phyloP scores from a whole-genome alignment of 2,888 invertebrate species.

The Troilus luridus region DNA sequence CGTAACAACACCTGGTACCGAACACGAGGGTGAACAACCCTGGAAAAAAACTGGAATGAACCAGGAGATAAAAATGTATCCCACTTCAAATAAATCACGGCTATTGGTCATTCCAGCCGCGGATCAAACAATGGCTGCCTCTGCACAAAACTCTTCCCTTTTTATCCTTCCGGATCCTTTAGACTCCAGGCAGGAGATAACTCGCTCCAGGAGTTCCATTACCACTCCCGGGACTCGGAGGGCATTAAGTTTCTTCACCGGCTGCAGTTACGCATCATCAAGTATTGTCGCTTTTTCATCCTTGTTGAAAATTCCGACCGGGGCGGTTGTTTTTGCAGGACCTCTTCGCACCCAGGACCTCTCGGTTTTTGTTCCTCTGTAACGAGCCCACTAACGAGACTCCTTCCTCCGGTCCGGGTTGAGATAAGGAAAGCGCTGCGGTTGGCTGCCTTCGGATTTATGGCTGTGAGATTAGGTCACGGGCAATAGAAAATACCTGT shows the following conservation, averaged over 20 bases:
- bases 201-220: neutral
- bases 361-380: slow-evolving; percentile 28
- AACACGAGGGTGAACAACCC: neutral
- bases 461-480: neutral
- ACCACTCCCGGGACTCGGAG: neutral
- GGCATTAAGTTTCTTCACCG: slow-evolving; percentile 25
- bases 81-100: neutral
- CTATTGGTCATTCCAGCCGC: slow-evolving; percentile 1
- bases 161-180: neutral
- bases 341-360: slow-evolving; percentile 15
- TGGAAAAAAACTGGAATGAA: neutral
- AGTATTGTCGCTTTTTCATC: slow-evolving; percentile 28
- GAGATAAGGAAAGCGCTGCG: slow-evolving; percentile 17
- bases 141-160: neutral
- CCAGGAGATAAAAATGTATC: neutral
- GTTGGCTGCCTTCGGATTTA: slow-evolving; percentile 8
- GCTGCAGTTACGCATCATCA: slow-evolving; percentile 36
- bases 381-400: slow-evolving; percentile 47
- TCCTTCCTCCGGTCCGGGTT: neutral
- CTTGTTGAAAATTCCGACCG: slow-evolving; percentile 27
- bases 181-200: neutral
- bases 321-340: slow-evolving; percentile 25
- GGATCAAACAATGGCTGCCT: neutral
- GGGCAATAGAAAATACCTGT: neutral
- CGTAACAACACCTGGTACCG: slow-evolving; percentile 17